Evolutionary conservation across 2,797 vertebrate genomes (phyloP), one percentile per base, ranked within the genome.

Genomic region (Eulemur mongoz): DNA sequence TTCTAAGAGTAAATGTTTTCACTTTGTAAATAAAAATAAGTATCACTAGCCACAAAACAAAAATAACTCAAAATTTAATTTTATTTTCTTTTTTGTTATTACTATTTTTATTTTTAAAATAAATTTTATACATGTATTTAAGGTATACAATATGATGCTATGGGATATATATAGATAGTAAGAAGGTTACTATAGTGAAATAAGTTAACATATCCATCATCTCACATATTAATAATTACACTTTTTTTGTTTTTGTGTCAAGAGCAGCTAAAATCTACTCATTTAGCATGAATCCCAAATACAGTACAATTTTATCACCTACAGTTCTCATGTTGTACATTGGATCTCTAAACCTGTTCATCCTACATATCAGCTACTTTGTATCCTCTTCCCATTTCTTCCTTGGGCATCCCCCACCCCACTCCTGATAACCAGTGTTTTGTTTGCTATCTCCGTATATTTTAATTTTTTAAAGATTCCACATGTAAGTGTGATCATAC

Each of bases 11-110:
- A 83, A 79, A 73, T 15, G 3, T 38, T 70, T 61, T 43, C 2
- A 52, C 52, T 5, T 48, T 83, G 1, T 69, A 79, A 70, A 94
- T 91, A 38, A 67, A 70, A 85, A 69, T 13, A 92, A 70, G 38
- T 5, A 76, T 63, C 20, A 69, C 5, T 94, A 52, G 27, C 4
- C 14, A 45, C 61, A 89, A 76, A 75, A 11, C 63, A 83, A 61
- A 72, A 40, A 10, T 32, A 85, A 54, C 43, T 83, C 23, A 76
- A n/a, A 45, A 65, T 48, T 79, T 90, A 70, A 76, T 82, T 86
- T 89, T 17, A 15, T 70, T 32, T 67, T 75, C n/a, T 38, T 67
- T 5, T 70, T 69, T 43, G 10, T 43, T 32, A 38, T 57, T 69
- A 43, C 80, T 40, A 32, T 67, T 89, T 75, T 38, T 2, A 65